Base-by-base conservation (phyloP, 2,113 vertebrate genomes). In the Stegastes partitus region DNA sequence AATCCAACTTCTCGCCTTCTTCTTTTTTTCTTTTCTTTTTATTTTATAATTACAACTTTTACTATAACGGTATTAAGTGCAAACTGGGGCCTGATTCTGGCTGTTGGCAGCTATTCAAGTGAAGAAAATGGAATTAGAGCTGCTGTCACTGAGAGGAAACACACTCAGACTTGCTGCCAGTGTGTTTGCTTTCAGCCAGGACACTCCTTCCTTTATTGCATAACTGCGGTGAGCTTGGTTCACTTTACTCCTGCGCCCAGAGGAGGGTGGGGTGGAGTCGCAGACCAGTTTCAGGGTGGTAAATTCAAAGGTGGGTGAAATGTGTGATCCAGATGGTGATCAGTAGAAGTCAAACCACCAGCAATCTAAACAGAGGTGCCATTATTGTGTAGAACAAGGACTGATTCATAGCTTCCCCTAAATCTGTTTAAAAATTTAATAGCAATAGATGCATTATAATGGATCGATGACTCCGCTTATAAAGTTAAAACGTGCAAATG, bases 201-300 rank as follows among this genome's bases (percentile, higher is more conserved):
- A 70, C 86, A 82, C 78, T 70, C 78, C 80, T 89, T 84, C 47
- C 9, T 37, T 50, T 49, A 83, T 91, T 92, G 76, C 72, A 44
- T 82, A 89, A 88, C 81, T 34, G 66, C 7, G 15, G 67, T 0
- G 42, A 3, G 79, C 47, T 67, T 22, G 58, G 73, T 85, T 79
- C 15, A 22, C 25, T 42, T 71, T 12, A 53, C 57, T 55, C 19
- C 21, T 5, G 65, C 23, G 6, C 61, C 18, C 7, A 51, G 28
- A 4, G 14, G 9, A 37, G 25, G 31, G 49, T 2, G 23, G 63
- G 63, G 55, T 5, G 70, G 56, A 53, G 77, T 44, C 19, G 9
- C 26, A 19, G 39, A 6, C 12, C 54, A 16, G 28, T 58, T 66
- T 44, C 23, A 70, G 62, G 44, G 55, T 78, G 72, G 68, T 69